These are phyloP conservation scores for Lanistes nyassanus DNA, from an alignment of 1,140 invertebrate genomes.

Conservation along the genomic window DNA sequence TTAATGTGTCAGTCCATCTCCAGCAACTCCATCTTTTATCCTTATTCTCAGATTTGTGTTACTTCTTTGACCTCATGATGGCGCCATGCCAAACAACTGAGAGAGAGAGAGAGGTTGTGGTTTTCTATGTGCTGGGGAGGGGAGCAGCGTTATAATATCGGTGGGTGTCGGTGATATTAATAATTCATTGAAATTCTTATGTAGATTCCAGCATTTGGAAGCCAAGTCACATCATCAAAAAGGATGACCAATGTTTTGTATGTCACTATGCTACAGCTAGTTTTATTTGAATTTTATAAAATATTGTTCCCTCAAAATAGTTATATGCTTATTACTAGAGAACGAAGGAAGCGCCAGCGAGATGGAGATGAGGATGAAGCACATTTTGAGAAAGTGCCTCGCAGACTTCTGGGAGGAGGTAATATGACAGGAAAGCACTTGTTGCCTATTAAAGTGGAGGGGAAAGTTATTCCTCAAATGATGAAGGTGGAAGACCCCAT, in stretches of 20 bases:
- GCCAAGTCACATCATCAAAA: too few relatives aligned
- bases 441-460: constrained; percentile 60
- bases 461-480: constrained; percentile 44
- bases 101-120: constrained; percentile 3
- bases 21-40: too few relatives aligned
- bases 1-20: too few relatives aligned
- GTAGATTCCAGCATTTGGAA: too few relatives aligned
- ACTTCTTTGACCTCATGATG: not conserved
- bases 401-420: constrained; percentile 41
- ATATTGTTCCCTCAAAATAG: too few relatives aligned
- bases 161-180: too few relatives aligned
- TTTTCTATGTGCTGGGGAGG: not conserved
- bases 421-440: constrained; percentile 43
- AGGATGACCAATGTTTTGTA: too few relatives aligned
- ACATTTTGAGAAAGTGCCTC: constrained; percentile 51
- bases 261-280: too few relatives aligned
- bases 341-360: constrained; percentile 23
- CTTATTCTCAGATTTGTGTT: not conserved
- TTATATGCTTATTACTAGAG: constrained; percentile 1
- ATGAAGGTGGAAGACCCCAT: constrained; percentile 31
- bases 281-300: too few relatives aligned
- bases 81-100: not conserved
- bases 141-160: too few relatives aligned
- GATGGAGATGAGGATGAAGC: constrained; percentile 40
- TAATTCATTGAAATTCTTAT: too few relatives aligned